phyloP scores from a whole-genome alignment of 2,797 vertebrate genomes.

The Sebastes hubbsi region DNA sequence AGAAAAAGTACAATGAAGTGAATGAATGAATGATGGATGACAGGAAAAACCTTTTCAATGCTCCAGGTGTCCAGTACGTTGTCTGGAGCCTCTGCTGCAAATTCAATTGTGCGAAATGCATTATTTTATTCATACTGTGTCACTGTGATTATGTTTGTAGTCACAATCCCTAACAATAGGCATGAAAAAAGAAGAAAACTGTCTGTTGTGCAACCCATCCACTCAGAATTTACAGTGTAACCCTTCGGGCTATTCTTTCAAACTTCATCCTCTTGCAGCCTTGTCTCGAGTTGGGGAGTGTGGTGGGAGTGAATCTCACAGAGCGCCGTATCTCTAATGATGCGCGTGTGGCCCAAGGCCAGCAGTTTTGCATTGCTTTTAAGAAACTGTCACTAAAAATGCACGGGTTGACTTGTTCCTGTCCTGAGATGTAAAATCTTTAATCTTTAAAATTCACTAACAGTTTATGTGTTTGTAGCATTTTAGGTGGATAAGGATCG shows the following conservation, averaged over 20 bases:
- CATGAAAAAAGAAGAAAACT: background rate
- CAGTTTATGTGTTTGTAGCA: constrained; percentile 19
- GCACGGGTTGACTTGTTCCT: constrained; percentile 35
- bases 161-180: constrained; percentile 14
- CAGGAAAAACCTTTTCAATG: background rate
- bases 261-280: constrained; percentile 50
- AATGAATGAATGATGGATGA: background rate
- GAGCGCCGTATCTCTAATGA: constrained; percentile 61
- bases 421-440: constrained; percentile 43
- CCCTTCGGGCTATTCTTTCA: constrained; percentile 53
- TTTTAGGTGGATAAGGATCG: background rate
- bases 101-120: background rate
- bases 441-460: constrained; percentile 44
- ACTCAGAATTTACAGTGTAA: constrained; percentile 29
- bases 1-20: background rate
- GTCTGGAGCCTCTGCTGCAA: background rate
- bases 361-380: constrained; percentile 52
- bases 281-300: constrained; percentile 27
- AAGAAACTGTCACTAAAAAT: constrained; percentile 56
- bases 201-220: constrained; percentile 46
- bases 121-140: background rate
- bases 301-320: constrained; percentile 44
- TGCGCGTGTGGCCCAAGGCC: constrained; percentile 57
- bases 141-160: background rate
- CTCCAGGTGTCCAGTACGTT: background rate